Base-by-base conservation (phyloP, 2,888 invertebrate genomes). In the Lagria hirta region DNA sequence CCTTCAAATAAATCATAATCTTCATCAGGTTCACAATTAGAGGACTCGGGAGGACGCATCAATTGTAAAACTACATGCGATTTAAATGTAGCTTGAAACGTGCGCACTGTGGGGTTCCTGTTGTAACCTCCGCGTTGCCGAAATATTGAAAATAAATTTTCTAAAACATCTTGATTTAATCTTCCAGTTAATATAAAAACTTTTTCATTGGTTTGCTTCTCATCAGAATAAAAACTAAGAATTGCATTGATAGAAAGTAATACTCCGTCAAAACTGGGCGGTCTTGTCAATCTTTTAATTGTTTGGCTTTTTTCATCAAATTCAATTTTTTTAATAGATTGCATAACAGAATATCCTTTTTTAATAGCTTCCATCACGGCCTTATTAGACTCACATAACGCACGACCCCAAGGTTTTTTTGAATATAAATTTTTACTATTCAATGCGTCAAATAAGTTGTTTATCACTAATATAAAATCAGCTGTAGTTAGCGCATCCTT, bases 371-470 rank as follows among this genome's bases (percentile, higher is more conserved):
- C 17, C 11, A 8, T 12, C 3, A 22, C 32, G 4, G 13, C n/a
- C 6, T 43, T 13, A 12, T 33, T 34, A 2, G 15, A 12, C n/a
- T 30, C 23, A n/a, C 24, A 23, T 33, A 41, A 34, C 2, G 32
- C 32, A 22, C 24, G 16, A 11, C 12, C 16, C 22, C 18, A 32
- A 2, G 35, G 42, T 12, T 23, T 40, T 17, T 23, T 34, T 5
- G 13, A 5, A 28, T 7, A 48, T 15, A 32, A 28, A 18, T 10
- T 20, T 28, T 22, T 42, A 16, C 44, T 51, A 17, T 51, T 51
- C 5, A 49, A 23, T n/a, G 33, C 23, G 21, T 45, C 51, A 26
- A 51, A 51, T 38, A 49, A 22, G 17, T 48, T 27, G 22, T 51
- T 37, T 7, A 51, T 29, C 18, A 23, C 18, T 11, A 22, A 11